Evolutionary conservation across 2,888 invertebrate species (phyloP).

Genomic region (Acrobasis suavella): DNA sequence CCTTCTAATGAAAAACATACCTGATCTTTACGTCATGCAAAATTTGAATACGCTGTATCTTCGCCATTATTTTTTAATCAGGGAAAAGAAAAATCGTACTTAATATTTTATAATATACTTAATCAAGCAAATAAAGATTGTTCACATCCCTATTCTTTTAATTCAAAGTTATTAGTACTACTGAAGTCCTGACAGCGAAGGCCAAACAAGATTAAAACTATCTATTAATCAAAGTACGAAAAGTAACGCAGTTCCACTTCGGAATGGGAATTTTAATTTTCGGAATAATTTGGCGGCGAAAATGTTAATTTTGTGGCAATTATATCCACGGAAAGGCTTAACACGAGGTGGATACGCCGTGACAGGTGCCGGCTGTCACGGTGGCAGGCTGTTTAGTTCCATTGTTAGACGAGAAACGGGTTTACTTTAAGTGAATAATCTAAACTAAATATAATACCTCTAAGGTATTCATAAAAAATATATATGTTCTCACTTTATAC

Average conservation of each 20-base stretch:
- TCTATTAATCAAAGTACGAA: conserved; percentile 51
- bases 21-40: too few species aligned
- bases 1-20: too few species aligned
- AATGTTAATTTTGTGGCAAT: conserved; percentile 46
- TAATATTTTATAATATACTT: too few species aligned
- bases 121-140: too few species aligned
- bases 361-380: conserved; percentile 57
- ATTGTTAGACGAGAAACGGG: conserved; percentile 29
- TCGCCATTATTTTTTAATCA: too few species aligned
- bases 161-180: neutral
- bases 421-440: too few species aligned
- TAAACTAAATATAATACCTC: too few species aligned
- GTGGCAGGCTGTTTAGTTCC: conserved; percentile 36
- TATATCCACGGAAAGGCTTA: conserved; percentile 43
- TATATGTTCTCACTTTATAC: too few species aligned
- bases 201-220: conserved; percentile 38
- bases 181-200: conserved; percentile 18
- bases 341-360: conserved; percentile 43
- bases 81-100: too few species aligned
- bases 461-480: too few species aligned
- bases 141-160: too few species aligned
- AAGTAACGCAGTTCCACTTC: conserved; percentile 39
- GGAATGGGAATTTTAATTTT: conserved; percentile 46
- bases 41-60: too few species aligned
- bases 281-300: conserved; percentile 41